phyloP scores from a whole-genome alignment of 2,797 vertebrate species.

The Gorsachius magnificus region DNA sequence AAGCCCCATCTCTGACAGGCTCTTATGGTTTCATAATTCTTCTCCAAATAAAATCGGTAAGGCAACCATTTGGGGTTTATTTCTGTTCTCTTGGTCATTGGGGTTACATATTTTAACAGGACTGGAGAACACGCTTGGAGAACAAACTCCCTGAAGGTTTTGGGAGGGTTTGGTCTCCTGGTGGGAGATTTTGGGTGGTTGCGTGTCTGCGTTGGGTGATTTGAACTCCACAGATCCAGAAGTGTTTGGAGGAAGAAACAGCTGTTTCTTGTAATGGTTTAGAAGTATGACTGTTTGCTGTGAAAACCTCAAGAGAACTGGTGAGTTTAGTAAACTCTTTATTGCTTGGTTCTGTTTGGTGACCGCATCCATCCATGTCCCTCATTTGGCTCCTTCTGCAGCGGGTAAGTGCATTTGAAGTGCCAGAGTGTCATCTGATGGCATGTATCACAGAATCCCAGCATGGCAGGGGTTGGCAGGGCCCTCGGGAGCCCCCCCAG shows the following conservation, averaged over 20 bases:
- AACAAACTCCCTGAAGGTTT: neutral
- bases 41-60: neutral
- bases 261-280: neutral
- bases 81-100: neutral
- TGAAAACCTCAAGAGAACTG: neutral
- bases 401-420: neutral
- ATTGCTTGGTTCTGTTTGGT: neutral
- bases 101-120: neutral
- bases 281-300: neutral
- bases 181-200: neutral
- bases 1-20: neutral
- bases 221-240: neutral
- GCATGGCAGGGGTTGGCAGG: too few relatives aligned
- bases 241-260: neutral
- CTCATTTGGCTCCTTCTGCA: neutral
- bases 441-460: too few relatives aligned
- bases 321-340: neutral
- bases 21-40: neutral
- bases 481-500: too few relatives aligned
- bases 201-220: accelerated
- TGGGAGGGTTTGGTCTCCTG: neutral
- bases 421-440: neutral
- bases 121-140: neutral
- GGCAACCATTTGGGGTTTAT: neutral
- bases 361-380: accelerated